Evolutionary conservation across 2,113 vertebrate genomes (phyloP).

Genomic region (Agapornis roseicollis): DNA sequence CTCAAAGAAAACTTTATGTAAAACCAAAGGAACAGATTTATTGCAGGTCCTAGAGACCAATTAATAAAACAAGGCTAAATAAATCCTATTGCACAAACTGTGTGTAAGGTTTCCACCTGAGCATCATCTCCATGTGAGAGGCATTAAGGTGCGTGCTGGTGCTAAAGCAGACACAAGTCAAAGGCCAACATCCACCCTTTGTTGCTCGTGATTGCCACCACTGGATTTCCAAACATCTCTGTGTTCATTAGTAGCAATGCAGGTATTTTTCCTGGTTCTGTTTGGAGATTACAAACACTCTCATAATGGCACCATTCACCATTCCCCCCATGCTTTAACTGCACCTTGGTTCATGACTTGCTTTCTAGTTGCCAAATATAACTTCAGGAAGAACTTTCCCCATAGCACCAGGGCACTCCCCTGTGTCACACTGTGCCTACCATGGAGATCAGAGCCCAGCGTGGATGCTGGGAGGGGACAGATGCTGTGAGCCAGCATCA

Average conservation of each 20-base stretch:
- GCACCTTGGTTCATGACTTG: not conserved
- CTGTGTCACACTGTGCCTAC: not conserved
- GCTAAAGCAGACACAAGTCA: not conserved
- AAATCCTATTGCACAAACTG: not conserved
- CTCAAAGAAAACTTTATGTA: not conserved
- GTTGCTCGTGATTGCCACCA: not conserved
- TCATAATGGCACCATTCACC: rapidly evolving
- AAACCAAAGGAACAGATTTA: not conserved
- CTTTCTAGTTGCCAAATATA: not conserved
- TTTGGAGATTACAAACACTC: not conserved
- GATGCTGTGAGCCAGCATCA: not conserved
- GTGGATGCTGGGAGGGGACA: not conserved
- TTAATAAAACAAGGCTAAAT: not conserved
- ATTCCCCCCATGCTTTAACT: not conserved
- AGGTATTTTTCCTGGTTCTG: not conserved
- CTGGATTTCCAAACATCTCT: not conserved
- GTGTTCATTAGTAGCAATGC: not conserved
- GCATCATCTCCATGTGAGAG: not conserved
- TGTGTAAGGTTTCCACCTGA: rapidly evolving
- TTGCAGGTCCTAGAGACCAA: not conserved
- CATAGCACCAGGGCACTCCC: rapidly evolving
- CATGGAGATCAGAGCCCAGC: not conserved
- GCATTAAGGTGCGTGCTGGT: not conserved
- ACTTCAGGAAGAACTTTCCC: not conserved
- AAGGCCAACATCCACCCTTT: not conserved